These are phyloP conservation scores for Apamea epomidion DNA, from an alignment of 2,888 invertebrate species.

Conservation along the genomic window DNA sequence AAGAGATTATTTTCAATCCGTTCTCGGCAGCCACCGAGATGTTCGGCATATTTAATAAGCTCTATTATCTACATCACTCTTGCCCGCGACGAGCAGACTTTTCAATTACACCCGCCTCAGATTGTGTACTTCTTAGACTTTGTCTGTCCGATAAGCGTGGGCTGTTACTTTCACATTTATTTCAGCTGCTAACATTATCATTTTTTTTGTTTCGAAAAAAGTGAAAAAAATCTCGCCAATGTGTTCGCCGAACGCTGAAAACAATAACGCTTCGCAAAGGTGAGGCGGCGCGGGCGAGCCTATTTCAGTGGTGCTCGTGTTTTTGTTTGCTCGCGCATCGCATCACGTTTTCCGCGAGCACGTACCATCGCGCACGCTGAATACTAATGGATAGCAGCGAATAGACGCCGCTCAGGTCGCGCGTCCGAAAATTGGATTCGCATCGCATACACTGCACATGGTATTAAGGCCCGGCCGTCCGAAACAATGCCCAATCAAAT, in stretches of 20 bases:
- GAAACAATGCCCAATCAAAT: slow-evolving; percentile 88
- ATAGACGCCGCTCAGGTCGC: slow-evolving; percentile 76
- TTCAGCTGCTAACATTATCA: slow-evolving; percentile 7
- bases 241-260: slow-evolving; percentile 56
- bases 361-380: slow-evolving; percentile 77
- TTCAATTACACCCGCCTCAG: slow-evolving; percentile 80
- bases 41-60: slow-evolving; percentile 86
- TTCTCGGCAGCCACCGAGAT: slow-evolving; percentile 75
- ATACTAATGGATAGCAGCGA: slow-evolving; percentile 80
- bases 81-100: slow-evolving; percentile 77
- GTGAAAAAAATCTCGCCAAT: slow-evolving; percentile 40
- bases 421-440: slow-evolving; percentile 85
- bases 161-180: slow-evolving; percentile 28
- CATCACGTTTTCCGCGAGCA: slow-evolving; percentile 81
- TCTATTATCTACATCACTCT: slow-evolving; percentile 83
- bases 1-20: slow-evolving; percentile 85
- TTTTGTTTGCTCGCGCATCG: slow-evolving; percentile 83
- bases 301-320: slow-evolving; percentile 78
- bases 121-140: slow-evolving; percentile 71
- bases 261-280: slow-evolving; percentile 71
- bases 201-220: slow-evolving; percentile 17
- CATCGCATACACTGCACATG: slow-evolving; percentile 78
- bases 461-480: slow-evolving; percentile 76
- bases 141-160: slow-evolving; percentile 26
- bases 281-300: slow-evolving; percentile 71